A percentile compares a stretch with the other conserved stretches of the same genome.
Evolutionary conservation across 2,888 invertebrate species (phyloP).

Genomic region (Hydroisotoma schaefferi): DNA sequence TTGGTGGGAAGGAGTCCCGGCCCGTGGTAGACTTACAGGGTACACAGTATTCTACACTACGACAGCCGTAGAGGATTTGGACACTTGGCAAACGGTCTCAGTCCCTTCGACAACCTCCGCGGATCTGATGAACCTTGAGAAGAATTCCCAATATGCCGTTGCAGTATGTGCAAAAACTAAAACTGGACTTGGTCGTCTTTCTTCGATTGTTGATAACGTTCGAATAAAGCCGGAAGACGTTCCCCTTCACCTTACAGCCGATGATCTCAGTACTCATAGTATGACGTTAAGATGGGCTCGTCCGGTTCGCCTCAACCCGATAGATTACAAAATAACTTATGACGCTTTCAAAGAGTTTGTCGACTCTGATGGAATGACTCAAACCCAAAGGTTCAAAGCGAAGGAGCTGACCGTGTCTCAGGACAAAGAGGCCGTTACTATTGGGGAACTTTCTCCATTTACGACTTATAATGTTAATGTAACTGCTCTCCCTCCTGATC

Average conservation of each 20-base stretch:
- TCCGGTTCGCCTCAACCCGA: slow-evolving; percentile 81
- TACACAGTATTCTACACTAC: slow-evolving; percentile 85
- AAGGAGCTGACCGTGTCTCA: slow-evolving; percentile 67
- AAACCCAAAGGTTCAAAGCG: slow-evolving; percentile 72
- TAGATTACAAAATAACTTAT: slow-evolving; percentile 67
- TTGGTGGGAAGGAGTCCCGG: slow-evolving; percentile 89
- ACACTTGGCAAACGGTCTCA: slow-evolving; percentile 83
- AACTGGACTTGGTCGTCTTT: slow-evolving; percentile 68
- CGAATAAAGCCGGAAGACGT: slow-evolving; percentile 91
- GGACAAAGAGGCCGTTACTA: slow-evolving; percentile 67
- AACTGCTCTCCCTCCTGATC: slow-evolving; percentile 71
- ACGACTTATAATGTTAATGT: slow-evolving; percentile 93
- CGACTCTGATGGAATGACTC: slow-evolving; percentile 88
- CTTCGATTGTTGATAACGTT: slow-evolving; percentile 76
- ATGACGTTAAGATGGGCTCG: slow-evolving; percentile 89
- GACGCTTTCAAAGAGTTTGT: slow-evolving; percentile 60
- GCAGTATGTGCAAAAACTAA: slow-evolving; percentile 83
- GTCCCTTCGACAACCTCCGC: slow-evolving; percentile 85
- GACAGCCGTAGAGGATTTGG: slow-evolving; percentile 87
- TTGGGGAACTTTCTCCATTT: slow-evolving; percentile 85
- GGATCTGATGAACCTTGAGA: slow-evolving; percentile 82
- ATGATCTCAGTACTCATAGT: slow-evolving; percentile 87
- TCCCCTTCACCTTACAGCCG: slow-evolving; percentile 79
- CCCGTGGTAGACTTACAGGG: slow-evolving; percentile 74
- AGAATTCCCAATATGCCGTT: slow-evolving; percentile 85